phyloP scores from a whole-genome alignment of 2,113 vertebrate genomes.

The Cyanoliseus patagonus region DNA sequence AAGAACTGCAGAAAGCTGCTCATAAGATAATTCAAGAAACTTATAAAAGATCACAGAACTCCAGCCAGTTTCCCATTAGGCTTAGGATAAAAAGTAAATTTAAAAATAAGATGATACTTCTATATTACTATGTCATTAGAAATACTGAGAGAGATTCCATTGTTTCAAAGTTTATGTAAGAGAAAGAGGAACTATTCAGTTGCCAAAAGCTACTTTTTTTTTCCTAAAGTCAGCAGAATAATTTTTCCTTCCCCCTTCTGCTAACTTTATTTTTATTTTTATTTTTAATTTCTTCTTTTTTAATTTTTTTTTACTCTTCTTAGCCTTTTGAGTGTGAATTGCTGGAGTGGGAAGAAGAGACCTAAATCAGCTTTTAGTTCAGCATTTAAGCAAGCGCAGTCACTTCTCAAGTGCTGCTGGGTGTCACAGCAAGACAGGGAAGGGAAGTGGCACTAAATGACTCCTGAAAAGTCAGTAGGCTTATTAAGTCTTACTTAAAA shows the following conservation, averaged over 20 bases:
- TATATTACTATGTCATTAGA: neutral
- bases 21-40: conserved; percentile 28
- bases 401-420: conserved; percentile 61
- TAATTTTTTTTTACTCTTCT: neutral
- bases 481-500: conserved; percentile 68
- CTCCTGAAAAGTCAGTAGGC: conserved; percentile 62
- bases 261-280: neutral
- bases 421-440: conserved; percentile 69
- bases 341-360: neutral
- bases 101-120: neutral
- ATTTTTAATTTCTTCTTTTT: neutral
- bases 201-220: neutral
- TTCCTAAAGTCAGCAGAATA: neutral
- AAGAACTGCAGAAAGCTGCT: conserved; percentile 54
- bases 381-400: conserved; percentile 56
- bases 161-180: neutral
- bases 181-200: neutral
- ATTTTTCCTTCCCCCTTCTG: neutral
- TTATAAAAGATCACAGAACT: neutral
- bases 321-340: neutral
- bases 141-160: neutral
- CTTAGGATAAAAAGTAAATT: conserved; percentile 1
- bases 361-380: conserved; percentile 59
- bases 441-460: conserved; percentile 62
- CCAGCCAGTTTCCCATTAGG: conserved; percentile 4